Conservation (phyloP, 2,113 vertebrate species). For the Galeopterus variegatus region DNA sequence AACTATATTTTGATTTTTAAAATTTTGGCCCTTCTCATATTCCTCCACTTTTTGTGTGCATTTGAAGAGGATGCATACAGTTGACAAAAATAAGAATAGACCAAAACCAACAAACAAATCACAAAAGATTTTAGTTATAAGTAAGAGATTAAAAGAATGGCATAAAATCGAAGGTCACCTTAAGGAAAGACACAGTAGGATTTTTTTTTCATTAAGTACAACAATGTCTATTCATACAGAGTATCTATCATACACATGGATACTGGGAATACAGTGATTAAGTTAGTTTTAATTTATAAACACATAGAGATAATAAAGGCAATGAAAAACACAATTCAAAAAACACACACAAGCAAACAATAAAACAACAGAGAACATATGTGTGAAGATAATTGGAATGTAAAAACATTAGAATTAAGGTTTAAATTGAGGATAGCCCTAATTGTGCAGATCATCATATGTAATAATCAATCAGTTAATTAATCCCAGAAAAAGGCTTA, state of each 20-base stretch:
- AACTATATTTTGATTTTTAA: constrained; percentile 23
- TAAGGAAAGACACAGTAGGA: background rate
- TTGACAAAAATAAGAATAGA: background rate
- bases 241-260: background rate
- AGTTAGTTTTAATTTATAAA: constrained; percentile 7
- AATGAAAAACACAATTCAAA: background rate
- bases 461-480: background rate
- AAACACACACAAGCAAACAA: background rate
- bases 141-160: background rate
- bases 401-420: background rate
- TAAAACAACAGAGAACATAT: background rate
- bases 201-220: background rate
- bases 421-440: background rate
- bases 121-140: background rate
- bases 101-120: background rate
- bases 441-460: background rate
- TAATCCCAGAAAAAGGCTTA: background rate
- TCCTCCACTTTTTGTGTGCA: background rate
- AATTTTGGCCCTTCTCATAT: background rate
- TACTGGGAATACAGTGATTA: background rate
- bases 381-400: background rate
- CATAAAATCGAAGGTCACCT: background rate
- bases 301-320: background rate
- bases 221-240: background rate
- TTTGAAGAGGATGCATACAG: background rate